A percentile compares a stretch with the other conserved stretches of the same genome.
phyloP scores from a whole-genome alignment of 2,888 invertebrate species.

The Trilocha varians region DNA sequence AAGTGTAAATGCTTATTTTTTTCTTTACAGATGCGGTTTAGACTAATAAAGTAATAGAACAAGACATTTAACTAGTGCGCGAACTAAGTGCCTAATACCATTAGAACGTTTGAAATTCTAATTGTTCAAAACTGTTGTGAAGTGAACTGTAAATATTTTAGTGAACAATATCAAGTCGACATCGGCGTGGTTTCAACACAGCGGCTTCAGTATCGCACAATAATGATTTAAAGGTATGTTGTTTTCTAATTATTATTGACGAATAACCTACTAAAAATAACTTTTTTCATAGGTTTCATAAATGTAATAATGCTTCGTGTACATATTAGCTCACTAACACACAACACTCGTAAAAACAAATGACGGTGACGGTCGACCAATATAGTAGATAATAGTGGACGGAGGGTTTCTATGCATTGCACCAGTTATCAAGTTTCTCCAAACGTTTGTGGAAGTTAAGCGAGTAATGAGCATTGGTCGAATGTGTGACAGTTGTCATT shows the following conservation, averaged over 20 bases:
- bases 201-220: conserved; percentile 33
- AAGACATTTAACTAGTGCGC: neutral
- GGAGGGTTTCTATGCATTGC: too few relatives aligned
- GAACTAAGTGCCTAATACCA: neutral
- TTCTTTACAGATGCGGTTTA: conserved; percentile 19
- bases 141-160: conserved; percentile 14
- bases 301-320: too few relatives aligned
- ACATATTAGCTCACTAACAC: too few relatives aligned
- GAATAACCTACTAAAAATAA: too few relatives aligned
- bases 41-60: neutral
- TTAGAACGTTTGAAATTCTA: conserved; percentile 12
- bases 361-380: too few relatives aligned
- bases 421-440: too few relatives aligned
- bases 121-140: conserved; percentile 16
- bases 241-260: neutral
- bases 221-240: conserved; percentile 59
- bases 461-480: too few relatives aligned
- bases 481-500: too few relatives aligned
- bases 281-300: too few relatives aligned
- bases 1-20: neutral
- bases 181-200: conserved; percentile 27
- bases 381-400: too few relatives aligned
- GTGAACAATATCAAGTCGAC: conserved; percentile 8
- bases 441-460: too few relatives aligned
- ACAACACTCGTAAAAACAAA: too few relatives aligned